Base-by-base conservation (phyloP, 2,888 invertebrate genomes). In the Melanotus villosus region DNA sequence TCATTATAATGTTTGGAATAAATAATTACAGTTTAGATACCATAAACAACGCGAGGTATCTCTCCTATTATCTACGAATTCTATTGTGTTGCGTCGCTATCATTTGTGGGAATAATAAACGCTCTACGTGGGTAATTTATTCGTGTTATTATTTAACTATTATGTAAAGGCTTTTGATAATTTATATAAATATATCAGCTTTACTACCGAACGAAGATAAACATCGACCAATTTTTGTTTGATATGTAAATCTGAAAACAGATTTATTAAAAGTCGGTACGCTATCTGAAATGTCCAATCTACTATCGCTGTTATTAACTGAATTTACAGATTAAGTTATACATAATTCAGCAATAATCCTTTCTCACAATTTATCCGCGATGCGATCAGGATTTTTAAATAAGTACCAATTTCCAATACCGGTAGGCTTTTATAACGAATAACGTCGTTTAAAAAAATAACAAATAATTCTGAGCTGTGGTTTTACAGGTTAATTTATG, bases 11-110 rank as follows among this genome's bases (percentile, higher is more conserved):
- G 45, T 38, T 30, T 14, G n/a, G 36, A 65, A 65, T 65, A 57
- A 65, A 65, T 65, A 65, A 65, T 65, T 65, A 65, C 36, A 36
- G 65, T 54, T 52, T 52, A 66, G 59, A 54, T 60, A 59, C 41
- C 59, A 66, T 59, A 66, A 66, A 66, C 66, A 66, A 66, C 59
- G 52, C 38, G 52, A 34, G 59, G 41, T 60, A 66, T 66, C 60
- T 66, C 41, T 52, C 41, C 66, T 66, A 66, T 66, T 66, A 66
- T 66, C 66, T 66, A 66, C 59, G 43, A 60, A 66, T 60, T 60
- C 59, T 59, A 60, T 66, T 66, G 66, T 66, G 59, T 12, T 14
- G 52, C 43, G 38, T 52, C 45, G 47, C 56, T 50, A 65, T 65
- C 65, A 58, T 57, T 65, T 65, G 41, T 52, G 60, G 60, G 52